Evolutionary conservation across 2,113 vertebrate genomes (phyloP), one percentile per base, ranked within the genome.

Genomic region (Misgurnus mizolepis): DNA sequence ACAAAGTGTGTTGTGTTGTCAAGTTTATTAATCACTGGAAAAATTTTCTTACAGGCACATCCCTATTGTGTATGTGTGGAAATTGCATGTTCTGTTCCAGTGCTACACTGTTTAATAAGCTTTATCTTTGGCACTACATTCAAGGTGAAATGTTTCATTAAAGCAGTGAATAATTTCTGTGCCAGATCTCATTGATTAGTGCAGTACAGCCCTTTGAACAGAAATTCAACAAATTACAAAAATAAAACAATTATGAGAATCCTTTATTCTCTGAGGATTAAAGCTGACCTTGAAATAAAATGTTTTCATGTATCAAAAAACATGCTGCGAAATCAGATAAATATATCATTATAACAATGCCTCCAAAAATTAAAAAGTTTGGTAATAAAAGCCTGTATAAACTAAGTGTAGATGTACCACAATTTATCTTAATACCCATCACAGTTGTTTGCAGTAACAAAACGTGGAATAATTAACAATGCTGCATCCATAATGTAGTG

Each of bases 381-480:
- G 49, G 3, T 53, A 12, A 53, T 47, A 6, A 53, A 53, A 53
- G 3, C 49, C n/a, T 5, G 14, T n/a, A n/a, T 7, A 15, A 56
- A n/a, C 17, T 17, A n/a, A 6, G 55, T 17, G 18, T 43, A 17
- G 15, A 72, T 12, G 17, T 12, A 27, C 15, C 6, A 34, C 6
- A 53, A 17, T 50, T 11, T 17, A 11, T 64, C 34, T 5, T 41
- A 40, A 41, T 8, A 41, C 39, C 5, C 2, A 45, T 45, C 27
- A 34, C 27, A 2, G 27, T 34, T 2, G 43, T 45, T 45, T 45
- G 5, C 8, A 8, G 2, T 50, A 27, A 68, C 65, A 64, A 53
- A 70, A 70, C 66, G 9, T 18, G 64, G n/a, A 80, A 17, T 80
- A 34, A n/a, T 74, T 45, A 45, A 56, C 53, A 56, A 27, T 34